phyloP scores from a whole-genome alignment of 1,140 invertebrate genomes.

The Lepidostoma basale region DNA sequence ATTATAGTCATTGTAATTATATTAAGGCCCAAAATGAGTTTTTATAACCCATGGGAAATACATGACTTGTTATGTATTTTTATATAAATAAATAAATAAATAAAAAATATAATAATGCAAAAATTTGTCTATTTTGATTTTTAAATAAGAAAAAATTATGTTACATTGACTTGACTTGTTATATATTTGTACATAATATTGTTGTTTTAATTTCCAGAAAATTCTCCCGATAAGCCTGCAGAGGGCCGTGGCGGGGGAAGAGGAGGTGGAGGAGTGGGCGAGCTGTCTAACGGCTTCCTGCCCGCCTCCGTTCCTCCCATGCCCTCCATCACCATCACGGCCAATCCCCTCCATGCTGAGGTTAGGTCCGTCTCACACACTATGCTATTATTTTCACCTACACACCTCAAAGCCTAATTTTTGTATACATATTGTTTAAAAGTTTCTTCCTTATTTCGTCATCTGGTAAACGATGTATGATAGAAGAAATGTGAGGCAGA shows the following conservation, averaged over 20 bases:
- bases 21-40: too few relatives aligned
- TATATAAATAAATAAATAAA: too few relatives aligned
- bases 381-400: conserved; percentile 8
- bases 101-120: too few relatives aligned
- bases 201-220: conserved; percentile 13
- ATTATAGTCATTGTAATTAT: too few relatives aligned
- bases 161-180: too few relatives aligned
- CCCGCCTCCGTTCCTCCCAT: conserved; percentile 25
- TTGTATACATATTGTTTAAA: background rate
- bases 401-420: background rate
- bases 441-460: background rate
- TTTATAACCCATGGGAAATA: too few relatives aligned
- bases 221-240: conserved; percentile 26
- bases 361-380: conserved; percentile 41
- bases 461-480: background rate
- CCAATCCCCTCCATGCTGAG: conserved; percentile 42
- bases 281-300: conserved; percentile 19
- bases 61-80: too few relatives aligned
- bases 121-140: too few relatives aligned
- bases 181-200: background rate
- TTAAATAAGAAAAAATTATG: too few relatives aligned
- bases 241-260: background rate
- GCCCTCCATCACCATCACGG: conserved; percentile 41
- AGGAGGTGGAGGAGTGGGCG: background rate
- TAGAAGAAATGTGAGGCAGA: too few relatives aligned